phyloP scores from a whole-genome alignment of 2,888 invertebrate genomes.

The Adela reaumurella region DNA sequence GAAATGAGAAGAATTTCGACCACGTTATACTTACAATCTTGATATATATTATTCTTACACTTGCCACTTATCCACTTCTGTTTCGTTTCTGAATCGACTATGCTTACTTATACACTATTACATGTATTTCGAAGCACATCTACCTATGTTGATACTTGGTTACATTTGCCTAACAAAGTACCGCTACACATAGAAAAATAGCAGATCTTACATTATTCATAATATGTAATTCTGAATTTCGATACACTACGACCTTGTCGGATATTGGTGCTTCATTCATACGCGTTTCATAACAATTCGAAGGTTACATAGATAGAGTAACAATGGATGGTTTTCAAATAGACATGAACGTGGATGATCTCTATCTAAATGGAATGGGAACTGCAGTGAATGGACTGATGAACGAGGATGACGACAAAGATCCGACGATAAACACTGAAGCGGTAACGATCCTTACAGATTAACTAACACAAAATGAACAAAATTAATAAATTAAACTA shows the following conservation, averaged over 20 bases:
- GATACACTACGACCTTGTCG: not conserved
- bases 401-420: too few species aligned
- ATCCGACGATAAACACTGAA: not conserved
- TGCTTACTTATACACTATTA: too few species aligned
- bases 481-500: constrained; percentile 5
- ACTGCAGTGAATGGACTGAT: too few species aligned
- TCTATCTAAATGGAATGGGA: too few species aligned
- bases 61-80: too few species aligned
- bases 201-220: not conserved
- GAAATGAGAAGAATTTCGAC: too few species aligned
- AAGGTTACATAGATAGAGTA: not conserved
- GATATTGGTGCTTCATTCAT: not conserved
- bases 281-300: not conserved
- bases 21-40: too few species aligned
- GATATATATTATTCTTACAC: too few species aligned
- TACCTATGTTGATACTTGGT: not conserved
- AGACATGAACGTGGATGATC: not conserved
- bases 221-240: too few species aligned
- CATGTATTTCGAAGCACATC: not conserved
- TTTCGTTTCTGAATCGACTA: too few species aligned
- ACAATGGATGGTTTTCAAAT: not conserved
- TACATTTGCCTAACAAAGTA: not conserved
- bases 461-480: constrained; percentile 3
- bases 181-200: not conserved
- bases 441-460: not conserved